Conservation (phyloP, 2,888 invertebrate species). For the Spodoptera picta region DNA sequence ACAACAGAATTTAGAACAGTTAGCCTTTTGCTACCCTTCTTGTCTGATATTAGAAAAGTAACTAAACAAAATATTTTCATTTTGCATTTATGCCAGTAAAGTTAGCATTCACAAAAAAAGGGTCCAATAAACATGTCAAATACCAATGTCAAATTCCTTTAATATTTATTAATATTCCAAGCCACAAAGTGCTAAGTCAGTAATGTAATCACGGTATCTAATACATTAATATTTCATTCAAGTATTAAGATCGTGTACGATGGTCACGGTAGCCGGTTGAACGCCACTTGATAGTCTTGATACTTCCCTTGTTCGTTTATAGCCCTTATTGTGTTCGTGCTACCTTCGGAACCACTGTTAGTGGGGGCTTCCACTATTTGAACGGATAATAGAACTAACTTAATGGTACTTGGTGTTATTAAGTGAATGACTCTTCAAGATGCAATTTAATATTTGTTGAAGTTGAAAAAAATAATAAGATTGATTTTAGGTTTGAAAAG, state of each 20-base stretch:
- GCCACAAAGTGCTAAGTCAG: constrained; percentile 48
- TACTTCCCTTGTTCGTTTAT: constrained; percentile 52
- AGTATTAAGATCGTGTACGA: constrained; percentile 50
- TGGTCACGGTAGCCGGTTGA: constrained; percentile 54
- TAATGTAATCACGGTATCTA: constrained; percentile 45
- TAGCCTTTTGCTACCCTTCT: too few relatives aligned
- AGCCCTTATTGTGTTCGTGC: constrained; percentile 48
- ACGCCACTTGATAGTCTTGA: constrained; percentile 57
- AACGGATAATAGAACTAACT: not conserved
- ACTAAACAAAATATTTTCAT: too few relatives aligned
- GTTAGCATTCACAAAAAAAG: not conserved
- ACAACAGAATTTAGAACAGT: too few relatives aligned
- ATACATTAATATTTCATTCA: constrained; percentile 51
- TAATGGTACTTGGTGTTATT: too few relatives aligned
- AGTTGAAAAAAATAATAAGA: too few relatives aligned
- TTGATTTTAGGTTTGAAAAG: too few relatives aligned
- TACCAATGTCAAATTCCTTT: constrained; percentile 10
- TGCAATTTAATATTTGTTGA: too few relatives aligned
- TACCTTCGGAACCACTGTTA: constrained; percentile 35
- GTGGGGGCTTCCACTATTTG: constrained; percentile 12
- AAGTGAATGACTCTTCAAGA: too few relatives aligned
- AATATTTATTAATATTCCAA: constrained; percentile 13
- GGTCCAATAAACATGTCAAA: not conserved
- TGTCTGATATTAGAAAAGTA: too few relatives aligned
- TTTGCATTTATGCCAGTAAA: too few relatives aligned